These are phyloP conservation scores for Rhinophrynus dorsalis DNA, from an alignment of 2,797 vertebrate genomes.

Conservation along the genomic window DNA sequence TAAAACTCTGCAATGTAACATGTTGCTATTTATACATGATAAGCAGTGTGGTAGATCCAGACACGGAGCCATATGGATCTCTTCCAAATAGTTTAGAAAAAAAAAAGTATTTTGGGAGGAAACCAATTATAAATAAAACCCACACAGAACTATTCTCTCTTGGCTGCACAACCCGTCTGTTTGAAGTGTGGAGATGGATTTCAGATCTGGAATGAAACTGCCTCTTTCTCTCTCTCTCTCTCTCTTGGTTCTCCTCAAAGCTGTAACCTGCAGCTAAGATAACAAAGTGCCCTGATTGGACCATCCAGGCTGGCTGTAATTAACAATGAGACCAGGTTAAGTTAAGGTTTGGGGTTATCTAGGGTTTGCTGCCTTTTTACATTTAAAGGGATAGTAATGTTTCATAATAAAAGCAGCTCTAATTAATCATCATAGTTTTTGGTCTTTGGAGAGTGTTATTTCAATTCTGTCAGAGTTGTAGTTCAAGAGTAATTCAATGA, in stretches of 20 bases:
- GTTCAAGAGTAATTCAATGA: too few species aligned
- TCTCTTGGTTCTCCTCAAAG: background rate
- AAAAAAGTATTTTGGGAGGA: conserved; percentile 13
- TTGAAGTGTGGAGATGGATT: conserved; percentile 13
- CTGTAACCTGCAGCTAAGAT: conserved; percentile 21
- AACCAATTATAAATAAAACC: conserved; percentile 24
- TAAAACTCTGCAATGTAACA: too few species aligned
- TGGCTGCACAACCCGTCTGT: background rate
- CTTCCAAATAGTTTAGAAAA: background rate
- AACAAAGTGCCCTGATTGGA: background rate
- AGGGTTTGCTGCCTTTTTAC: too few species aligned
- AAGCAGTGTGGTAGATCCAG: background rate
- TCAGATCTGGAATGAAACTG: background rate
- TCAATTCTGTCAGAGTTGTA: too few species aligned
- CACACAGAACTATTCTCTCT: conserved; percentile 14
- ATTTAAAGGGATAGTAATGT: too few species aligned
- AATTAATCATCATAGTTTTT: too few species aligned
- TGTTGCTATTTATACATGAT: background rate
- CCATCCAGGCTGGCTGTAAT: background rate
- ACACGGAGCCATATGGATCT: background rate
- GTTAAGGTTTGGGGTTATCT: background rate
- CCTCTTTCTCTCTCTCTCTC: background rate
- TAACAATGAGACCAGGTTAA: background rate
- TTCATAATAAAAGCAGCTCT: too few species aligned
- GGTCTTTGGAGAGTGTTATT: too few species aligned